Conservation (phyloP, 2,888 invertebrate species). For the Phytoseiulus persimilis region DNA sequence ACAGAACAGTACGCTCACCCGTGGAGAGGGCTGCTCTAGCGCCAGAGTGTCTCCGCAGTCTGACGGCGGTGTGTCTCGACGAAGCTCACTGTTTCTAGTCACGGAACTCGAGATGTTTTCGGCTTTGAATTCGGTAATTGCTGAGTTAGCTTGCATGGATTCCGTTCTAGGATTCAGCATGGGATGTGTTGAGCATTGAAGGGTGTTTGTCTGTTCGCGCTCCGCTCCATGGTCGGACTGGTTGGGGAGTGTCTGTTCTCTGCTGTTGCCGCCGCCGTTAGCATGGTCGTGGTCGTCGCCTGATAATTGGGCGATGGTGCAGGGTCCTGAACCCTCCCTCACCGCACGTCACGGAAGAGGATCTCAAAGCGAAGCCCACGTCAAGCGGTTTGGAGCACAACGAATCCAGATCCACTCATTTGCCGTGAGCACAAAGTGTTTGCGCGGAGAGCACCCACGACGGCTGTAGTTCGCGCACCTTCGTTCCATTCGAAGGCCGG, state of each 20-base stretch:
- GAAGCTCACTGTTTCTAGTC: neutral
- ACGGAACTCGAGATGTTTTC: neutral
- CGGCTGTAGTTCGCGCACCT: neutral
- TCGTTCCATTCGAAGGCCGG: neutral
- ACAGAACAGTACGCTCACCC: neutral
- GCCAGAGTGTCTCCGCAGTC: neutral
- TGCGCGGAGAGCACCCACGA: neutral
- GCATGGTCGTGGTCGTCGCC: neutral
- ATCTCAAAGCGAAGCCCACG: neutral
- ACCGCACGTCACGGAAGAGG: neutral
- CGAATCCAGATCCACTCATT: neutral
- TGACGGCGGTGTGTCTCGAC: neutral
- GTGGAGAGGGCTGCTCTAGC: neutral
- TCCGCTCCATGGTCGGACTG: neutral
- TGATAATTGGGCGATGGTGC: neutral
- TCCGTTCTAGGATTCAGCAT: neutral
- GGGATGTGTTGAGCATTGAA: neutral
- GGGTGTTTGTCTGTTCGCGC: neutral
- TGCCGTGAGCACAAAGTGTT: neutral
- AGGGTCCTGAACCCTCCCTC: neutral
- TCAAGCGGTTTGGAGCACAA: neutral
- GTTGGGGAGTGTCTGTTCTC: neutral
- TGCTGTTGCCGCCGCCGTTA: neutral
- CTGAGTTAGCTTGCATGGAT: neutral
- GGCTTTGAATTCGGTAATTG: neutral